phyloP scores from a whole-genome alignment of 2,888 invertebrate species.

The Microplitis manilae region DNA sequence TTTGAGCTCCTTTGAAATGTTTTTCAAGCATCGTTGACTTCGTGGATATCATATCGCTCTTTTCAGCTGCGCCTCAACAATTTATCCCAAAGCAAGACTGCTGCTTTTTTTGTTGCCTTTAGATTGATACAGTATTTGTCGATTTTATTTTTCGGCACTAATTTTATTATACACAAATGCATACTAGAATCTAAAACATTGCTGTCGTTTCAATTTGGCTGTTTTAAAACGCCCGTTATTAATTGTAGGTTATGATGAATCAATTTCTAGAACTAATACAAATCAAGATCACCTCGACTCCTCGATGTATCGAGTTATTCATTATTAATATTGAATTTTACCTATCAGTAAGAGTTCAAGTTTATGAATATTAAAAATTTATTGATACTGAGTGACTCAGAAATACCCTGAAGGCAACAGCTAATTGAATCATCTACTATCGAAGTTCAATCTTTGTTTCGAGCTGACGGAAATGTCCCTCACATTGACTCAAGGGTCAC shows the following conservation, averaged over 20 bases:
- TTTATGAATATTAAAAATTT: conserved; percentile 9
- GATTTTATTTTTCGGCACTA: neutral
- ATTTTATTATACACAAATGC: neutral
- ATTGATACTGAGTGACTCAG: neutral
- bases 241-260: too few species aligned
- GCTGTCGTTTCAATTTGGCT: too few species aligned
- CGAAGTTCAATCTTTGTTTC: conserved; percentile 44
- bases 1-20: conserved; percentile 39
- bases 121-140: neutral
- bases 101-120: neutral
- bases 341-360: too few species aligned
- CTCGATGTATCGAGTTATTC: too few species aligned
- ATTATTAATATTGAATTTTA: too few species aligned
- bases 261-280: too few species aligned
- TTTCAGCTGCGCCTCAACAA: conserved; percentile 13
- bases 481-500: conserved; percentile 25
- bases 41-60: conserved; percentile 26
- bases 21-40: conserved; percentile 30
- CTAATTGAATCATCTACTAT: conserved; percentile 61
- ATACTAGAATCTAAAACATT: too few species aligned
- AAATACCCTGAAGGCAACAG: conserved; percentile 42
- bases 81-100: conserved; percentile 17
- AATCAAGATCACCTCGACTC: too few species aligned
- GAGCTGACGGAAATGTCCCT: neutral
- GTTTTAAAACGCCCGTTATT: too few species aligned